Percentiles rank a stretch among this genome's conserved stretches.
Evolutionary conservation across 2,888 invertebrate genomes (phyloP).

Genomic region (Sepiola atlantica): DNA sequence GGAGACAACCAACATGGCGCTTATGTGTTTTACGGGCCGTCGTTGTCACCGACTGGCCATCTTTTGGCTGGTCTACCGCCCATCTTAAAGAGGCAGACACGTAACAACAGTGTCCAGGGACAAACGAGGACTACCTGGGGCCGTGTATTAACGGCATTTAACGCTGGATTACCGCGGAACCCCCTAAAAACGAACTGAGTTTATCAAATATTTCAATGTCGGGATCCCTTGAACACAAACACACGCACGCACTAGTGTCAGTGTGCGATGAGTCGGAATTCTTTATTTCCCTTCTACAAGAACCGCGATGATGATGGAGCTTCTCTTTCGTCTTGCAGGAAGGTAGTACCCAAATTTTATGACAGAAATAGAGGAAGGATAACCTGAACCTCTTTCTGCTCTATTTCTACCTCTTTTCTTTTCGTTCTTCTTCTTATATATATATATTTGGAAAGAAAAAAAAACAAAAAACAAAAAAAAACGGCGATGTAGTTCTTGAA

Average conservation of each 20-base stretch:
- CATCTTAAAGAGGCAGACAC: not conserved
- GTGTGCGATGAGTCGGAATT: not conserved
- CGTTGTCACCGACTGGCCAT: conserved; percentile 34
- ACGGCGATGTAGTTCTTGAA: not conserved
- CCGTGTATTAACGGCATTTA: not conserved
- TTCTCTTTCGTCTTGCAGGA: conserved; percentile 1
- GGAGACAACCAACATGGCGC: conserved; percentile 45
- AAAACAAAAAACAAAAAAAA: no score
- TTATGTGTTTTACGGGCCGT: conserved; percentile 34
- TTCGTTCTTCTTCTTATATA: not conserved
- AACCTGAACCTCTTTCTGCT: not conserved
- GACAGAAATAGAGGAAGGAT: conserved; percentile 13
- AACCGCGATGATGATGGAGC: conserved; percentile 11
- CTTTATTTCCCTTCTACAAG: not conserved
- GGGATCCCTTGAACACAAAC: conserved; percentile 10
- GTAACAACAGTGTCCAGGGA: conserved; percentile 20
- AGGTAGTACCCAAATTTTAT: conserved; percentile 21
- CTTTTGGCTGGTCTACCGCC: conserved; percentile 32
- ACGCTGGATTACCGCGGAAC: not conserved
- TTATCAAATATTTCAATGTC: not conserved
- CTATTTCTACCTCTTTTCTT: not conserved
- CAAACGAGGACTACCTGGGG: not conserved
- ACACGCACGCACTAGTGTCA: not conserved
- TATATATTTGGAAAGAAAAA: no score
- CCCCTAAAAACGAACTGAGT: not conserved